Evolutionary conservation across 2,113 vertebrate species (phyloP), one percentile per base, ranked within the genome.

Genomic region (Calidris pugnax): DNA sequence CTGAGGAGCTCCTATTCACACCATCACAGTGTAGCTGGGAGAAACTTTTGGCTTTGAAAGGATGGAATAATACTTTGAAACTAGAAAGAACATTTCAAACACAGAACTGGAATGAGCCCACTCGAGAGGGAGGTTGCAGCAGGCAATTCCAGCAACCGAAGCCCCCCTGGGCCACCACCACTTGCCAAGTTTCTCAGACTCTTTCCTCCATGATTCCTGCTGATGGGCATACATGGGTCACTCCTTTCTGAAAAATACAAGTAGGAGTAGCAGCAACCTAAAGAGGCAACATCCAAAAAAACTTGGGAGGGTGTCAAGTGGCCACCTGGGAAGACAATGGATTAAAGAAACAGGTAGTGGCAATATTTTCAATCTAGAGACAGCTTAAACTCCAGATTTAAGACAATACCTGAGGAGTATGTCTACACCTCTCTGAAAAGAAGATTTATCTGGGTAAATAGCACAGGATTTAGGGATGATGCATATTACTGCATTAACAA

Each of bases 81-180:
- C n/a, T 64, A 37, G 43, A n/a, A 51, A 64, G 41, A 43, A 17
- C 33, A 45, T 48, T 87, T 81, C 43, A 43, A 23, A 69, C 1
- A 7, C n/a, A 35, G 67, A 83, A 77, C 10, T 6, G 28, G 59
- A 71, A 45, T 4, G 8, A 59, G 28, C 43, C 33, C 6, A 1
- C 43, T 59, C 2, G 1, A 50, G 50, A 24, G 26, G 59, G 28
- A 51, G 18, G 45, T 8, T 1, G 1, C 47, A 64, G 43, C 78
- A 56, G 35, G 43, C 33, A n/a, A 59, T 35, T 51, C 20, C 9
- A 1, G 43, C 14, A 32, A 9, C 10, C 1, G 1, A 9, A 77
- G 35, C 19, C 35, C 1, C 4, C 7, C 21, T 30, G 43, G 27
- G 57, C 53, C 22, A 7, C 41, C 1, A 7, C 62, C 0, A 2